phyloP scores from a whole-genome alignment of 1,140 invertebrate genomes.

The Drosophila dunni region DNA sequence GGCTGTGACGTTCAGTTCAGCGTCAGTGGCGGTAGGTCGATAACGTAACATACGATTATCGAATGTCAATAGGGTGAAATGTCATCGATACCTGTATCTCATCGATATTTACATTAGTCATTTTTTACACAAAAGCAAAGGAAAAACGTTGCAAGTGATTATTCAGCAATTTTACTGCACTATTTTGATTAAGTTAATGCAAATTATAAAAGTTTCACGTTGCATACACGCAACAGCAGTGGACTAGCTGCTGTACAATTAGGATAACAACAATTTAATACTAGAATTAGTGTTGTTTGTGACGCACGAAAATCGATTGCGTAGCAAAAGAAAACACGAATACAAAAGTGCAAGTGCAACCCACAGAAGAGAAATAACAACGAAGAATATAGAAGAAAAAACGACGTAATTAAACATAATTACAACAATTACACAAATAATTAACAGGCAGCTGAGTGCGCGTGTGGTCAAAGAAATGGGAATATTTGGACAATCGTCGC shows the following conservation, averaged over 20 bases:
- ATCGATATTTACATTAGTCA: conserved; percentile 67
- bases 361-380: conserved; percentile 24
- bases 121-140: conserved; percentile 67
- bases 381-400: conserved; percentile 11
- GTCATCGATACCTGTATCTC: conserved; percentile 6
- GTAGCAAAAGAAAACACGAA: conserved; percentile 36
- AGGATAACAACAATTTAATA: conserved; percentile 10
- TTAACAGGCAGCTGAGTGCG: conserved; percentile 46
- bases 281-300: conserved; percentile 22
- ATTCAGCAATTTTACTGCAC: conserved; percentile 47
- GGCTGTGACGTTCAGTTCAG: not conserved
- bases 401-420: conserved; percentile 30
- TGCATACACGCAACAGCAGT: not conserved
- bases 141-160: conserved; percentile 55
- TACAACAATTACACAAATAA: conserved; percentile 45
- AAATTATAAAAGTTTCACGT: conserved; percentile 27
- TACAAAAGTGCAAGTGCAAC: conserved; percentile 50
- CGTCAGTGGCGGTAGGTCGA: not conserved
- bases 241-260: conserved; percentile 6
- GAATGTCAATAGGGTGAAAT: not conserved
- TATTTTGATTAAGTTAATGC: conserved; percentile 36
- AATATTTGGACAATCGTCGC: conserved; percentile 88
- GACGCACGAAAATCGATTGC: conserved; percentile 74
- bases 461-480: conserved; percentile 85
- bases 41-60: not conserved